Conservation (phyloP, 1,140 invertebrate genomes). For the Aphaenogaster ashmeadi region DNA sequence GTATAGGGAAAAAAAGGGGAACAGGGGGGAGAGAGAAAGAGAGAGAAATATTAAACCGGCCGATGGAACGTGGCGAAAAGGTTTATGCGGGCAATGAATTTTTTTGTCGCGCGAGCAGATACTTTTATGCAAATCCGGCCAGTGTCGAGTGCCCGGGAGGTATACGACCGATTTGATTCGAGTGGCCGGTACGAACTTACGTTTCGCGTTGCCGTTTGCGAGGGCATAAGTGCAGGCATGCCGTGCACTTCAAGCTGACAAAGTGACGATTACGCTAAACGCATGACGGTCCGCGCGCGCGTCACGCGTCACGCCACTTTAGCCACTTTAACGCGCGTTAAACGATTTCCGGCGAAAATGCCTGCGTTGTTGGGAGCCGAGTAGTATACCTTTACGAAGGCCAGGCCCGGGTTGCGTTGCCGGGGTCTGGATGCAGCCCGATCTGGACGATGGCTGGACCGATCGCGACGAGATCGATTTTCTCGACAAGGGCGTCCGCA, state of each 20-base stretch:
- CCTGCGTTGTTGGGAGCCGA: constrained; percentile 68
- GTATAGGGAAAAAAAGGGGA: neutral
- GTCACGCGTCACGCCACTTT: constrained; percentile 87
- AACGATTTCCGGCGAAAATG: constrained; percentile 86
- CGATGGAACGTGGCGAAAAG: constrained; percentile 34
- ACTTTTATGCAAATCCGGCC: constrained; percentile 58
- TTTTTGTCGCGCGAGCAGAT: constrained; percentile 46
- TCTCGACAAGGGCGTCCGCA: too few species aligned
- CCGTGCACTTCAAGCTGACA: constrained; percentile 85
- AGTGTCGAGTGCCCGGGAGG: constrained; percentile 52
- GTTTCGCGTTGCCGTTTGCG: constrained; percentile 67
- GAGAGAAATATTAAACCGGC: neutral
- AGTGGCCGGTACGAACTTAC: constrained; percentile 71
- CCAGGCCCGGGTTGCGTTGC: neutral
- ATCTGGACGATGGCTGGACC: neutral
- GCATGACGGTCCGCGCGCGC: constrained; percentile 84
- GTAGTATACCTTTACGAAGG: constrained; percentile 68
- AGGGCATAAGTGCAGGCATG: constrained; percentile 83
- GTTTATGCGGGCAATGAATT: constrained; percentile 60
- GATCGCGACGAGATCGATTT: neutral
- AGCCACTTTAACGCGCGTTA: constrained; percentile 84
- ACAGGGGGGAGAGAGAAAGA: neutral
- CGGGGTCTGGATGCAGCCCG: neutral
- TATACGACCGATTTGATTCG: constrained; percentile 68
- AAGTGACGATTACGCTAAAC: constrained; percentile 85